Conservation (phyloP, 2,888 invertebrate species). For the Octonoba sinensis region DNA sequence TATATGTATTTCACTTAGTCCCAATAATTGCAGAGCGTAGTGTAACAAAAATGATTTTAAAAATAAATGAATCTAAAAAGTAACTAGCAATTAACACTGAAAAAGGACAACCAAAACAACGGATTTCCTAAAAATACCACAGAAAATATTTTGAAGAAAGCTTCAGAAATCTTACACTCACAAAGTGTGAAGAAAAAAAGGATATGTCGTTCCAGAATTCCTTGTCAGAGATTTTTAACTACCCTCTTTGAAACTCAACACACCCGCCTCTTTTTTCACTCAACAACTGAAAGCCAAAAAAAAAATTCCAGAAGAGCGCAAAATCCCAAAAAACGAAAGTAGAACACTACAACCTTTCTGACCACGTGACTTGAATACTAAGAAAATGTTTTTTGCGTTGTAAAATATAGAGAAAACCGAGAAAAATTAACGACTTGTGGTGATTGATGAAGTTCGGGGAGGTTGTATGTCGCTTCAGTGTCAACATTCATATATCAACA, state of each 20-base stretch:
- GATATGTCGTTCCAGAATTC: no score
- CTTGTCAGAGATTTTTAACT: background rate
- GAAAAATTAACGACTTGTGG: conserved; percentile 51
- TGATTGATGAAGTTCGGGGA: conserved; percentile 45
- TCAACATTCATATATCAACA: conserved; percentile 37
- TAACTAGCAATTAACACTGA: no score
- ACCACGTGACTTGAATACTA: conserved; percentile 1
- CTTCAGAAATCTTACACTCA: no score
- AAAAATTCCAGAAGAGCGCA: conserved; percentile 4
- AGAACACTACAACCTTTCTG: conserved; percentile 8
- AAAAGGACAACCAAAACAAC: no score
- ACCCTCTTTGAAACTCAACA: conserved; percentile 18
- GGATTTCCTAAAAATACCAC: no score
- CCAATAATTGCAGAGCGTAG: no score
- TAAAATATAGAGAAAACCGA: conserved; percentile 9
- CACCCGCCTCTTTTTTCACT: conserved; percentile 14
- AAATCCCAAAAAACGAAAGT: background rate
- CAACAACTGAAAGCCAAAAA: conserved; percentile 9
- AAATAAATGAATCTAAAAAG: no score
- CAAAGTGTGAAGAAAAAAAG: no score
- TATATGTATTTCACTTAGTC: no score
- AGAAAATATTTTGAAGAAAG: no score
- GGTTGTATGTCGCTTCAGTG: conserved; percentile 8
- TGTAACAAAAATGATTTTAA: no score
- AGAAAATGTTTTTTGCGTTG: conserved; percentile 19